Percentiles rank a stretch among this genome's conserved stretches.
Conservation (phyloP, 2,888 invertebrate species). For the Thelaira solivaga region DNA sequence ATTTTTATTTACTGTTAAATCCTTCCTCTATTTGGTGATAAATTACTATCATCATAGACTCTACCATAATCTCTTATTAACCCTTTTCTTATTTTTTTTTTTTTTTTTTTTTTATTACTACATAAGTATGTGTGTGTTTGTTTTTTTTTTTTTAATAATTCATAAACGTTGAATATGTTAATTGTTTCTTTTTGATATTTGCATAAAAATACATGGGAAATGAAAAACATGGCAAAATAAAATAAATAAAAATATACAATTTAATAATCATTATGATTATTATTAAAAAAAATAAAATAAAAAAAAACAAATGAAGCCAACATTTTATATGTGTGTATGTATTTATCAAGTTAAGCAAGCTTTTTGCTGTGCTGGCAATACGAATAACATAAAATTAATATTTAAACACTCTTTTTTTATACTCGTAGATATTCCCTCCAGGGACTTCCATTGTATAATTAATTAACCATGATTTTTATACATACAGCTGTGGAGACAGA, state of each 20-base stretch:
- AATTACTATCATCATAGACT: constrained; percentile 18
- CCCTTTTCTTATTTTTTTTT: neutral
- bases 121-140: neutral
- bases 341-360: neutral
- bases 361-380: neutral
- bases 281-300: neutral
- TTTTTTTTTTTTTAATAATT: constrained; percentile 8
- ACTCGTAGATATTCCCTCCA: constrained; percentile 28
- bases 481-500: constrained; percentile 19
- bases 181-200: constrained; percentile 5
- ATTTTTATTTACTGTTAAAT: neutral
- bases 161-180: neutral
- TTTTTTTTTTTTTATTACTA: constrained; percentile 11
- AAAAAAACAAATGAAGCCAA: no score
- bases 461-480: constrained; percentile 39
- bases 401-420: constrained; percentile 1
- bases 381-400: neutral
- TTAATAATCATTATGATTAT: constrained; percentile 6
- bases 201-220: constrained; percentile 10
- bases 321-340: no score
- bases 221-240: constrained; percentile 4
- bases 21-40: constrained; percentile 22
- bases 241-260: constrained; percentile 26
- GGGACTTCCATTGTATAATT: constrained; percentile 37
- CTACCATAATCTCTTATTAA: constrained; percentile 9